phyloP scores from a whole-genome alignment of 2,888 invertebrate genomes.

The Orthonevra nobilis region DNA sequence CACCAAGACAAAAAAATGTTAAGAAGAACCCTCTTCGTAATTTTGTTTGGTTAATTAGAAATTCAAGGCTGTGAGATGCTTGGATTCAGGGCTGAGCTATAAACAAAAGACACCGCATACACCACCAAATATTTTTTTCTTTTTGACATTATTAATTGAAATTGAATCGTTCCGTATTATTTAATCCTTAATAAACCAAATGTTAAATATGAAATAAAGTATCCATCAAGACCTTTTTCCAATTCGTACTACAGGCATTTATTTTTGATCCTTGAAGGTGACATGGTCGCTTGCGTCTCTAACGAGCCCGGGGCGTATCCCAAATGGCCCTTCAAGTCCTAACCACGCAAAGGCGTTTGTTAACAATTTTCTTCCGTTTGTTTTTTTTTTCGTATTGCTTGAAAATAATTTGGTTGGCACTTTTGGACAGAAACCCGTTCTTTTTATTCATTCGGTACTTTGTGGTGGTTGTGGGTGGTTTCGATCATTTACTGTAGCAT shows the following conservation, averaged over 20 bases:
- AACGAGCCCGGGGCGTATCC: not conserved
- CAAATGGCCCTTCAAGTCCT: conserved; percentile 1
- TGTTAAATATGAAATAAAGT: conserved; percentile 29
- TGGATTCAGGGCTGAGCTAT: conserved; percentile 1
- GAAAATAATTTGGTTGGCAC: conserved; percentile 58
- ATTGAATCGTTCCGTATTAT: too few relatives aligned
- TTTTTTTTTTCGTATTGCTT: conserved; percentile 54
- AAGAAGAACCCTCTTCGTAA: not conserved
- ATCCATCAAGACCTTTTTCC: conserved; percentile 15
- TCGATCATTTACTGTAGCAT: conserved; percentile 40
- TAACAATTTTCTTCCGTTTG: too few relatives aligned
- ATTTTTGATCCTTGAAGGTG: conserved; percentile 25
- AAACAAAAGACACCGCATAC: conserved; percentile 16
- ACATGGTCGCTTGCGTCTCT: conserved; percentile 1
- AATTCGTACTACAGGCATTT: conserved; percentile 13
- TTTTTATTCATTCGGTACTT: not conserved
- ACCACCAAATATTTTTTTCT: too few relatives aligned
- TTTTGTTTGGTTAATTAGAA: conserved; percentile 10
- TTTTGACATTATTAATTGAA: too few relatives aligned
- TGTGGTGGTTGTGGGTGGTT: not conserved
- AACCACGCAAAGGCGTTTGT: conserved; percentile 56
- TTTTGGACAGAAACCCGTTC: conserved; percentile 28
- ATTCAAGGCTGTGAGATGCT: not conserved
- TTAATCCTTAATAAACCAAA: conserved; percentile 21
- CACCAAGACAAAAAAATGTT: not conserved